phyloP scores from a whole-genome alignment of 2,113 vertebrate species.

The Myiozetetes cayanensis region DNA sequence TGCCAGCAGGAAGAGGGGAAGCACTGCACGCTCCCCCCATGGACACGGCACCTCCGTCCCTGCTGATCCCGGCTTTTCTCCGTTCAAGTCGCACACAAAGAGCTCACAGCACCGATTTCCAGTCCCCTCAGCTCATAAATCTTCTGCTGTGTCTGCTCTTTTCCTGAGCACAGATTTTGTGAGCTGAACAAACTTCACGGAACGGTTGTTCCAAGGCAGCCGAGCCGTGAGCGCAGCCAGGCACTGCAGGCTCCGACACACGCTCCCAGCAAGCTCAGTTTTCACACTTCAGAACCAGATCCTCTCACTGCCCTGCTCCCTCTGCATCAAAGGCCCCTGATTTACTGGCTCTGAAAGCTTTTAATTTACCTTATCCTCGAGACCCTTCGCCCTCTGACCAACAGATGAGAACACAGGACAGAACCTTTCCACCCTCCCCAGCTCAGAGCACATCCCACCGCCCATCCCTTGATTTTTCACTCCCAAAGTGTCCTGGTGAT shows the following conservation, averaged over 20 bases:
- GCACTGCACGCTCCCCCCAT: not conserved
- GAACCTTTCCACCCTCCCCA: not conserved
- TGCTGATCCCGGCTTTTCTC: not conserved
- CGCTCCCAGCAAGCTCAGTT: not conserved
- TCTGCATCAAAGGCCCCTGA: not conserved
- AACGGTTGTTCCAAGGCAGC: constrained; percentile 13
- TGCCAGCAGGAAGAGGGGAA: not conserved
- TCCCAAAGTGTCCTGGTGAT: not conserved
- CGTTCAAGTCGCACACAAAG: not conserved
- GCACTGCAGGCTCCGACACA: not conserved
- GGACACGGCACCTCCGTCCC: not conserved
- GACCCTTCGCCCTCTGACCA: not conserved
- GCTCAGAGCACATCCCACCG: not conserved
- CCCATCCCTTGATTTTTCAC: not conserved
- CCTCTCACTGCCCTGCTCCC: not conserved
- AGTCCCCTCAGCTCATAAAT: constrained; percentile 12
- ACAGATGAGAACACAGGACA: not conserved
- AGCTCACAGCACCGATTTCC: not conserved
- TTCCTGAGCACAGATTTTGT: constrained; percentile 3
- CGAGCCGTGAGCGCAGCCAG: not conserved
- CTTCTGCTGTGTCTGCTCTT: not conserved
- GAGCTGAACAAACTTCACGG: constrained; percentile 30
- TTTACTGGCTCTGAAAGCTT: not conserved
- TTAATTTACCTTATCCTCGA: not conserved
- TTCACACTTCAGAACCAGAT: not conserved